Evolutionary conservation across 2,113 vertebrate genomes (phyloP).

Genomic region (Dicaeum eximium): DNA sequence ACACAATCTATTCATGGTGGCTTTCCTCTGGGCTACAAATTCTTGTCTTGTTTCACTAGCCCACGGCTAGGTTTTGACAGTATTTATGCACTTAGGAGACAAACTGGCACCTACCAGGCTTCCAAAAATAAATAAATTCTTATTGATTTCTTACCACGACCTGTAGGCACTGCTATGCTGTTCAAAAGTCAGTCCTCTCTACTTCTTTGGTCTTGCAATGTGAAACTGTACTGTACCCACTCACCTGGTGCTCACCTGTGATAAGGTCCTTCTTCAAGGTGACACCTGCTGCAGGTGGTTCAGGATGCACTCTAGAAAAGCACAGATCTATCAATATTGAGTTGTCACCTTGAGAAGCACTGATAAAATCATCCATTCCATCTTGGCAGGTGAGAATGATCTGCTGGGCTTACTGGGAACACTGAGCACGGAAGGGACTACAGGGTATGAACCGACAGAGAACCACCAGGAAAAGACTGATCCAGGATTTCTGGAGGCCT

Average conservation of each 20-base stretch:
- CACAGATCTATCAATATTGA: background rate
- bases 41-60: background rate
- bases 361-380: background rate
- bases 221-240: background rate
- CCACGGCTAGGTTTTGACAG: background rate
- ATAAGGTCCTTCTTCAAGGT: background rate
- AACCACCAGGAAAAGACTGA: background rate
- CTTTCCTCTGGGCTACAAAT: slow-evolving; percentile 51
- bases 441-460: background rate
- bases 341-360: background rate
- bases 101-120: slow-evolving; percentile 9
- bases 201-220: background rate
- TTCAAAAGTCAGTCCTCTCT: background rate
- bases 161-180: background rate
- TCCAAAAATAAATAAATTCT: background rate
- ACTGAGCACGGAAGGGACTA: background rate
- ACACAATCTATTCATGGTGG: background rate
- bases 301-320: background rate
- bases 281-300: background rate
- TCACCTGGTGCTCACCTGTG: background rate
- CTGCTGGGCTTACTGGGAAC: background rate
- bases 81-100: slow-evolving; percentile 13
- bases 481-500: background rate
- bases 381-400: background rate
- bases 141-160: background rate